Evolutionary conservation across 1,140 invertebrate species (phyloP).

Genomic region (fruit fly (Drosophila melanogaster)): DNA sequence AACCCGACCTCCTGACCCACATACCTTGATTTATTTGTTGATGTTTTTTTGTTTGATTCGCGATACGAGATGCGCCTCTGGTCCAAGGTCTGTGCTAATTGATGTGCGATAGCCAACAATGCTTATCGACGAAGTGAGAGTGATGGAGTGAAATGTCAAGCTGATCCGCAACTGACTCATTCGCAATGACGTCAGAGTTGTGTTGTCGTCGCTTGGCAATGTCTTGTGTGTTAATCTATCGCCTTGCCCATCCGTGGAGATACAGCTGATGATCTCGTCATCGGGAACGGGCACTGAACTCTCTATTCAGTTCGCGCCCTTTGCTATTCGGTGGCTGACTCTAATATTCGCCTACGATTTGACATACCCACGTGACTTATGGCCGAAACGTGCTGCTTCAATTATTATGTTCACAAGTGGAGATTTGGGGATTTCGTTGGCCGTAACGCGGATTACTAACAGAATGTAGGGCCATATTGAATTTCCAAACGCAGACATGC

Average conservation of each 20-base stretch:
- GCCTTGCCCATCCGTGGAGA: background rate
- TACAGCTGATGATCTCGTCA: slow-evolving; percentile 1
- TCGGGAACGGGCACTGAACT: slow-evolving; percentile 7
- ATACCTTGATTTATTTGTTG: slow-evolving; percentile 40
- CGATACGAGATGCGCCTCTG: slow-evolving; percentile 25
- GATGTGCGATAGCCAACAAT: slow-evolving; percentile 12
- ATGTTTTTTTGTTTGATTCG: slow-evolving; percentile 25
- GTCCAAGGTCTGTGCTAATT: slow-evolving; percentile 37
- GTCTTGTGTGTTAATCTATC: background rate
- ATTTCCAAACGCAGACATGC: background rate
- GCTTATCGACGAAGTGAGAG: slow-evolving; percentile 11
- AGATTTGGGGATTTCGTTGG: too few species aligned
- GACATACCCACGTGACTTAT: slow-evolving; percentile 17
- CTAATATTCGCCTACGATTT: slow-evolving; percentile 4
- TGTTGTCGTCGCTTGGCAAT: background rate
- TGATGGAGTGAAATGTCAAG: slow-evolving; percentile 18
- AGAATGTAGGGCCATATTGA: background rate
- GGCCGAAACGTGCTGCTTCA: slow-evolving; percentile 12
- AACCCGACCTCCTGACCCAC: slow-evolving; percentile 8
- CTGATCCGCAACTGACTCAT: slow-evolving; percentile 50
- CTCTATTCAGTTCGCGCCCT: background rate
- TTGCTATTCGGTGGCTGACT: background rate
- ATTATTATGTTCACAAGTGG: slow-evolving; percentile 1
- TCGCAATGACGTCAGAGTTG: slow-evolving; percentile 32
- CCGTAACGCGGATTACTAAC: background rate